A percentile compares a stretch with the other conserved stretches of the same genome.
Conservation (phyloP, 2,797 vertebrate species). For the Otolemur crassicaudatus region DNA sequence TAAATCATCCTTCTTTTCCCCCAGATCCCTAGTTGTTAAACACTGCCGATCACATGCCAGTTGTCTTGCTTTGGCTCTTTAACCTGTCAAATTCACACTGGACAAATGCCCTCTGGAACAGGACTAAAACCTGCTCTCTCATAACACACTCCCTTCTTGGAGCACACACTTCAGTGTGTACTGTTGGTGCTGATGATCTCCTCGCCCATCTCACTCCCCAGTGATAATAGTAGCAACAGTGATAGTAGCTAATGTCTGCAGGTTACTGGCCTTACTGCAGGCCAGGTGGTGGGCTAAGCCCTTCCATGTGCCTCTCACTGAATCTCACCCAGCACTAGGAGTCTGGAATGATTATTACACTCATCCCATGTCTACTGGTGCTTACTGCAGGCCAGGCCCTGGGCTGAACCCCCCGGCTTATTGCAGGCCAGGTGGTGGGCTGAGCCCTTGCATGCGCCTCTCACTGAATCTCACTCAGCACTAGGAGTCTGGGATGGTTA, state of each 20-base stretch:
- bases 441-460: neutral
- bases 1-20: neutral
- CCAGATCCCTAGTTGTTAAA: neutral
- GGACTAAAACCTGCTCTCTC: neutral
- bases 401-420: neutral
- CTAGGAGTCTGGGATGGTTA: neutral
- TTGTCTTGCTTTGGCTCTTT: neutral
- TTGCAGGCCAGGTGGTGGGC: neutral
- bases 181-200: neutral
- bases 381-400: neutral
- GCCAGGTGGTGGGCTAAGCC: neutral
- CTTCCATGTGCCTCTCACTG: fast-evolving
- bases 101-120: neutral
- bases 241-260: neutral
- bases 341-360: neutral
- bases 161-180: neutral
- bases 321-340: neutral
- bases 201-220: neutral
- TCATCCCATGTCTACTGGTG: neutral
- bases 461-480: neutral
- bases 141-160: neutral
- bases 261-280: neutral
- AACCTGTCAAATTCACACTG: neutral
- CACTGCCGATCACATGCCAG: neutral
- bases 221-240: neutral